phyloP scores from a whole-genome alignment of 2,888 invertebrate genomes.

The Drosophila greeni region DNA sequence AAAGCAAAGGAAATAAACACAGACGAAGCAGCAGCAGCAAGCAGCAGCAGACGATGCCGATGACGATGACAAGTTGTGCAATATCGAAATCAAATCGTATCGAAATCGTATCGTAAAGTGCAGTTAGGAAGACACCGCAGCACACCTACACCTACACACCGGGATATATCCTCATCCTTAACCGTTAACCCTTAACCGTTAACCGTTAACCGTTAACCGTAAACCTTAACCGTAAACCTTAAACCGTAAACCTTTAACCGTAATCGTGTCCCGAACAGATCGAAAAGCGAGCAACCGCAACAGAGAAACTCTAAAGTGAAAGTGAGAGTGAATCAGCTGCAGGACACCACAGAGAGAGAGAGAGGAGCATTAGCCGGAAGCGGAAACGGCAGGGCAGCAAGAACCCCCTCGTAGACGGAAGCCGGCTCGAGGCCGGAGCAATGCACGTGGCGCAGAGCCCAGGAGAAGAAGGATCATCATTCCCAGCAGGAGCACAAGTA shows the following conservation, averaged over 20 bases:
- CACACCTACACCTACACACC: not conserved
- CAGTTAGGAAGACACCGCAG: constrained; percentile 14
- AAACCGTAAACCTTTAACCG: not conserved
- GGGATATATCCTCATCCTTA: no score
- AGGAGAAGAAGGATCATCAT: constrained; percentile 1
- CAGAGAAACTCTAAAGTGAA: constrained; percentile 29
- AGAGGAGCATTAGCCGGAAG: constrained; percentile 4
- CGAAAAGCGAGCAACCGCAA: constrained; percentile 29
- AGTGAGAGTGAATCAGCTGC: constrained; percentile 13
- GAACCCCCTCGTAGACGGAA: not conserved
- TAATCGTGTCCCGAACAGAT: constrained; percentile 8
- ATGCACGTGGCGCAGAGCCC: constrained; percentile 7
- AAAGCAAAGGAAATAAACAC: no score
- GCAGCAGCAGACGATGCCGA: not conserved
- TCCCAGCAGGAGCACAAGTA: constrained; percentile 4
- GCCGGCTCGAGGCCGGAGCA: not conserved
- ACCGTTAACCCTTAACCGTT: not conserved
- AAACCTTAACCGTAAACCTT: not conserved
- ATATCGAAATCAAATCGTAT: constrained; percentile 12
- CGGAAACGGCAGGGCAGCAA: constrained; percentile 2
- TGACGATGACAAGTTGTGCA: constrained; percentile 26
- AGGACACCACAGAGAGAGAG: not conserved
- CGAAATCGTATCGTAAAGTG: constrained; percentile 10
- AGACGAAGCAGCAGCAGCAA: no score
- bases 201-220: not conserved